Conservation (phyloP, 2,797 vertebrate species). For the Ateles fusciceps region DNA sequence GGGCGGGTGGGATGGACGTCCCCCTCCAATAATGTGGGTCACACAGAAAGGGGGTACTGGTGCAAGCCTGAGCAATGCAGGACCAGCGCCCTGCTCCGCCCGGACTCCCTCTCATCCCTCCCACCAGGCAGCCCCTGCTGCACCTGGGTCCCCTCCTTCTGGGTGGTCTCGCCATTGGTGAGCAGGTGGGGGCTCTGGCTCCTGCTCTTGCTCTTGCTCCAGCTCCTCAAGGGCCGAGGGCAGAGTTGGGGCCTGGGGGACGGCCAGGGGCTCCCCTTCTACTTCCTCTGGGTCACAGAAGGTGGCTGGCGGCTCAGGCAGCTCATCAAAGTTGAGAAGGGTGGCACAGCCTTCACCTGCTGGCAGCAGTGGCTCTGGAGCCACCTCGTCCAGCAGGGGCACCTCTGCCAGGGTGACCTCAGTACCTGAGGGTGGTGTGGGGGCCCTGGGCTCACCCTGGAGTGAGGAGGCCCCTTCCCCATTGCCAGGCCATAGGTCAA, state of each 20-base stretch:
- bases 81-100: neutral
- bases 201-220: constrained; percentile 83
- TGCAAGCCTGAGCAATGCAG: neutral
- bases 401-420: constrained; percentile 68
- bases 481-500: constrained; percentile 86
- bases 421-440: constrained; percentile 65
- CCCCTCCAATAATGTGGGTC: constrained; percentile 22
- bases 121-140: constrained; percentile 16
- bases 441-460: constrained; percentile 67
- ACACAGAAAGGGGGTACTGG: neutral
- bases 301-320: constrained; percentile 89
- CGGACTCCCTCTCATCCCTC: neutral
- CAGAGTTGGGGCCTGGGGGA: constrained; percentile 84
- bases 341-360: constrained; percentile 70
- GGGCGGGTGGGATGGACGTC: neutral
- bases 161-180: constrained; percentile 94
- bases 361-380: constrained; percentile 70
- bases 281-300: constrained; percentile 87
- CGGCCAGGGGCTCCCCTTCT: constrained; percentile 75
- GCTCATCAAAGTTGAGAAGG: constrained; percentile 94
- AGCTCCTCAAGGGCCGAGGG: constrained; percentile 91
- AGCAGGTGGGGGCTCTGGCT: constrained; percentile 86
- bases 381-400: constrained; percentile 70
- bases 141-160: constrained; percentile 96
- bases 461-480: constrained; percentile 58